Conservation (phyloP, 92 coral and sea anemone genomes). For the Zoanthus sansibaricus region DNA sequence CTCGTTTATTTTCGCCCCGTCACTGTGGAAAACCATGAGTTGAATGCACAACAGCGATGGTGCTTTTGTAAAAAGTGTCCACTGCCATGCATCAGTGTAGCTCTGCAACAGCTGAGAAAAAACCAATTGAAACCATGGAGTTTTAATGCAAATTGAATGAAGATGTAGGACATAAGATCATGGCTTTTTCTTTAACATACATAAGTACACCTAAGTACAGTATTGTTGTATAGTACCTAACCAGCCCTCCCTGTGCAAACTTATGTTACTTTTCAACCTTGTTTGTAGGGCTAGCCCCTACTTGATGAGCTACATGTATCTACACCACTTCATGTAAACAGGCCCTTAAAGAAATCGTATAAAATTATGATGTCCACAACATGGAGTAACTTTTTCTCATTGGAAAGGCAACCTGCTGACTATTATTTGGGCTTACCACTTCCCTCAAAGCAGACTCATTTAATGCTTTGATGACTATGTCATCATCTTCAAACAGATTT, state of each 20-base stretch:
- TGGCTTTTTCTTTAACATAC: not conserved
- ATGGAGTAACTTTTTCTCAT: not conserved
- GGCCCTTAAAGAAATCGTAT: not conserved
- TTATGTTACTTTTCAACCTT: not conserved
- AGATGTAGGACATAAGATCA: not conserved
- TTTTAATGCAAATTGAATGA: conserved; percentile 2
- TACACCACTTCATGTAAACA: not conserved
- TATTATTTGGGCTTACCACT: not conserved
- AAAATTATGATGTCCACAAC: not conserved
- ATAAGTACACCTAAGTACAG: not conserved
- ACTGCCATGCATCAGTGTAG: conserved; percentile 2
- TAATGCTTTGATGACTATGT: not conserved
- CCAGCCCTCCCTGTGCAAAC: not conserved
- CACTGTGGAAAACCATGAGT: conserved; percentile 13
- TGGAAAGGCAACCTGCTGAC: not conserved
- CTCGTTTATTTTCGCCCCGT: conserved; percentile 11
- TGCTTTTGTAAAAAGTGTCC: conserved; percentile 7
- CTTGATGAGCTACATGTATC: conserved; percentile 5
- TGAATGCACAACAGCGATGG: conserved; percentile 36
- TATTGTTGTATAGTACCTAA: not conserved
- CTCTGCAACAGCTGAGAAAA: conserved; percentile 9
- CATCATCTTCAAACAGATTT: not conserved
- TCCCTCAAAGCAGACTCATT: not conserved
- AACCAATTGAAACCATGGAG: not conserved
- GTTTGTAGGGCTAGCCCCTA: not conserved